Conservation (phyloP, 2,888 invertebrate species). For the Hirudinaria manillensis region DNA sequence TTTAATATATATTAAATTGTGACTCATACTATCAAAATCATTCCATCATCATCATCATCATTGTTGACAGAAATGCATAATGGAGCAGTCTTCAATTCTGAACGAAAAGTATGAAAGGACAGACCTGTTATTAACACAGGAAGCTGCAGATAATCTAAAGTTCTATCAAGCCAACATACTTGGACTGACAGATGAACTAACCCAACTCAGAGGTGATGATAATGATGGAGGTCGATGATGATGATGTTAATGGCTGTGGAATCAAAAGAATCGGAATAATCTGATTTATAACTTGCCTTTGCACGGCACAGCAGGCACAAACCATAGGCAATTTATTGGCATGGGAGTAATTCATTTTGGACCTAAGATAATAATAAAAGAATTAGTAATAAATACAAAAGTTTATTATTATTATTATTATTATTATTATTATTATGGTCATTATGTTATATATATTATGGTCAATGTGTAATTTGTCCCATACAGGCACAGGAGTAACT, state of each 20-base stretch:
- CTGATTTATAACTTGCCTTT: not conserved
- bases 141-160: constrained; percentile 45
- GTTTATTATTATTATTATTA: too few relatives aligned
- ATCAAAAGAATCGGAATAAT: not conserved
- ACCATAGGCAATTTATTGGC: too few relatives aligned
- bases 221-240: not conserved
- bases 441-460: too few relatives aligned
- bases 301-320: too few relatives aligned
- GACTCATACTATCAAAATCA: too few relatives aligned
- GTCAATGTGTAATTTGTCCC: too few relatives aligned
- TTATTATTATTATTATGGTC: too few relatives aligned
- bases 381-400: too few relatives aligned
- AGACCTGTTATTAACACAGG: constrained; percentile 35
- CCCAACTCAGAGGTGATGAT: constrained; percentile 44
- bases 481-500: too few relatives aligned
- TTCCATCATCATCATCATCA: not conserved
- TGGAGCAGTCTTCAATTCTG: not conserved
- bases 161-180: constrained; percentile 49
- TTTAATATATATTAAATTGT: too few relatives aligned
- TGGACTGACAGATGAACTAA: constrained; percentile 48
- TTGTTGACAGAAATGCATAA: constrained; percentile 28
- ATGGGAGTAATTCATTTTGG: too few relatives aligned
- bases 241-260: not conserved
- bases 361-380: too few relatives aligned
- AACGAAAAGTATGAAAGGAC: not conserved